Evolutionary conservation across 2,888 invertebrate species (phyloP).

Genomic region (Drosophila incognita): DNA sequence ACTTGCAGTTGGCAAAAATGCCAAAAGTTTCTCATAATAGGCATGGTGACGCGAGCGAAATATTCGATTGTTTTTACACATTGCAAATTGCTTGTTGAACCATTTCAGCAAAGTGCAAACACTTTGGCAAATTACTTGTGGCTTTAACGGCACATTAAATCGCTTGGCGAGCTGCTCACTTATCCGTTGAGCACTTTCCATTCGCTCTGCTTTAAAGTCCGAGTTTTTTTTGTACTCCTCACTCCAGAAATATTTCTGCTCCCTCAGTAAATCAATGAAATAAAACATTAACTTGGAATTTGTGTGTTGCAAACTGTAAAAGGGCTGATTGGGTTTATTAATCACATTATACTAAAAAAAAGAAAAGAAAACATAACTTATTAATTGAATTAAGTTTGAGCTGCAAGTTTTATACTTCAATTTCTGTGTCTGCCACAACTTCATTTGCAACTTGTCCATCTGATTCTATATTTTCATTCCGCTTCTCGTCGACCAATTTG

Average conservation of each 20-base stretch:
- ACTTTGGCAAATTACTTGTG: slow-evolving; percentile 33
- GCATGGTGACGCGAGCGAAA: slow-evolving; percentile 23
- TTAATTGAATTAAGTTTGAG: neutral
- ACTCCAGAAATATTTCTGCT: slow-evolving; percentile 41
- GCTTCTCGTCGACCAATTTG: neutral
- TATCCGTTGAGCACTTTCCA: slow-evolving; percentile 25
- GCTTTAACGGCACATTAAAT: slow-evolving; percentile 14
- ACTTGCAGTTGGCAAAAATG: slow-evolving; percentile 43
- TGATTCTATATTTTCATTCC: neutral
- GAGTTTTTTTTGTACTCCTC: slow-evolving; percentile 8
- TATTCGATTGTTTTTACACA: slow-evolving; percentile 1
- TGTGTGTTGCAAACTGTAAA: slow-evolving; percentile 44
- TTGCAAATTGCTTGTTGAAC: slow-evolving; percentile 46
- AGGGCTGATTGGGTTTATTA: slow-evolving; percentile 24
- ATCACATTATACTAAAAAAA: slow-evolving; percentile 10
- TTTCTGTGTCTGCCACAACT: neutral
- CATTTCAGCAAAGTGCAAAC: slow-evolving; percentile 33
- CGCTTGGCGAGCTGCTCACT: slow-evolving; percentile 12
- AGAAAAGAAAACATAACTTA: neutral
- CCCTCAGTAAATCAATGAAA: slow-evolving; percentile 41
- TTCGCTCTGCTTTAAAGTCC: slow-evolving; percentile 26
- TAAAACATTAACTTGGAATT: slow-evolving; percentile 30
- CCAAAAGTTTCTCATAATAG: slow-evolving; percentile 35
- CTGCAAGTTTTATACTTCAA: neutral
- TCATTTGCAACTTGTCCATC: neutral